A percentile compares a stretch with the other conserved stretches of the same genome.
Conservation (phyloP, 1,140 invertebrate species). For the Drosophila hydei region DNA sequence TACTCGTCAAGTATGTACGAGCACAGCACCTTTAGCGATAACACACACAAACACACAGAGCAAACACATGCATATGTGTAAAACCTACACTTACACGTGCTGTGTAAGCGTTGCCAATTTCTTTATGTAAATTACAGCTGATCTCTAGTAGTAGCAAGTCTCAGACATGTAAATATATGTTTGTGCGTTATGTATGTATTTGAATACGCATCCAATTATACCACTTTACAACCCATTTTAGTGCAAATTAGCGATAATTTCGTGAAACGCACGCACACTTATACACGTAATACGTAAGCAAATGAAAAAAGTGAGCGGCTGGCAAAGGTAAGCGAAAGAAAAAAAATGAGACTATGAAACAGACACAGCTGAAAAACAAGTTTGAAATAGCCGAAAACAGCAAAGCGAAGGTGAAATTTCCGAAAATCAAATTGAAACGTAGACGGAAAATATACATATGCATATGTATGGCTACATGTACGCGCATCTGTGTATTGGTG, state of each 20-base stretch:
- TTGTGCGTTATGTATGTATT: constrained; percentile 15
- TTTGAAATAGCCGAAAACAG: constrained; percentile 80
- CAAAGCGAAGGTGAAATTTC: constrained; percentile 80
- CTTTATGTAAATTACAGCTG: constrained; percentile 67
- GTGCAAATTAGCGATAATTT: constrained; percentile 67
- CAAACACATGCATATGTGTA: constrained; percentile 14
- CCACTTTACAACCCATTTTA: constrained; percentile 56
- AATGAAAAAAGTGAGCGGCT: constrained; percentile 77
- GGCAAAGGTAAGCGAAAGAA: constrained; percentile 48
- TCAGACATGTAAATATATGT: not conserved
- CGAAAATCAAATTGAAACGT: constrained; percentile 80
- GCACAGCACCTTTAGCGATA: constrained; percentile 40
- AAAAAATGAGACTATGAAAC: constrained; percentile 58
- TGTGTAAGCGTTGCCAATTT: constrained; percentile 50
- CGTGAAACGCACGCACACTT: constrained; percentile 62
- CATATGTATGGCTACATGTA: constrained; percentile 54
- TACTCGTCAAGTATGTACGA: not conserved
- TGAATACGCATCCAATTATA: constrained; percentile 60
- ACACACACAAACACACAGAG: constrained; percentile 39
- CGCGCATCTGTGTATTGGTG: constrained; percentile 34
- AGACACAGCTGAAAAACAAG: constrained; percentile 74
- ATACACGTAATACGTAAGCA: constrained; percentile 76
- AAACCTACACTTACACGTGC: constrained; percentile 52
- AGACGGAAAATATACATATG: constrained; percentile 72
- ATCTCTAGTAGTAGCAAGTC: constrained; percentile 35